Evolutionary conservation across 2,113 vertebrate genomes (phyloP), one percentile per base, ranked within the genome.

Genomic region (Notechis scutatus): DNA sequence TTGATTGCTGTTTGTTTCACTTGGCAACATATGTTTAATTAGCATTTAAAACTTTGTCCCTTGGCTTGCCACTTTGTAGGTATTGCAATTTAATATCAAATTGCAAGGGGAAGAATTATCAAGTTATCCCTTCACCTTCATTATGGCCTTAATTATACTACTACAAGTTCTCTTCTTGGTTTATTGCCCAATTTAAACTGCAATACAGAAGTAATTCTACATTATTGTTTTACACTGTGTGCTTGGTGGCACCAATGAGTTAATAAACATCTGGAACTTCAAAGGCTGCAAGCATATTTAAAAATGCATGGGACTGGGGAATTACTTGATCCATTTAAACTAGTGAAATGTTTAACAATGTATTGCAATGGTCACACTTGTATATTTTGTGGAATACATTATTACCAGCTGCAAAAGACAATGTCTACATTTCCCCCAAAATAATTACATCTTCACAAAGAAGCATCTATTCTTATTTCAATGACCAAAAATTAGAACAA

Each of bases 261-360:
- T 96, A 96, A 95, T 0, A 1, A 85, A 91, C 90, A 95, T 95
- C 93, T 96, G 94, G 92, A 97, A 93, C 39, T 34, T 95, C 90
- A 95, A 95, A 92, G 85, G 95, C 26, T 54, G 92, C 23, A 87
- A 94, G 91, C 81, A 94, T 54, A 50, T 81, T 96, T 64, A 91
- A 96, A 85, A 95, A 85, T 86, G 57, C 90, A 94, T 92, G 86
- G 95, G 93, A 94, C 90, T 90, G 90, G 92, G 93, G 92, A 95
- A 93, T 39, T 89, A 95, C 86, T 93, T 0, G 18, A 85, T 92
- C 69, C 92, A 93, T 96, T 94, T 95, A 90, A 95, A 94, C 90
- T 50, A 39, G 18, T 52, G 18, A 1, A 61, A 92, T 95, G 92
- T 90, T 92, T 94, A 95, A 85, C 0, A 74, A 56, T 45, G 29